These are phyloP conservation scores for Enteromius paludinosus DNA, from an alignment of 2,797 vertebrate species.

Conservation along the genomic window DNA sequence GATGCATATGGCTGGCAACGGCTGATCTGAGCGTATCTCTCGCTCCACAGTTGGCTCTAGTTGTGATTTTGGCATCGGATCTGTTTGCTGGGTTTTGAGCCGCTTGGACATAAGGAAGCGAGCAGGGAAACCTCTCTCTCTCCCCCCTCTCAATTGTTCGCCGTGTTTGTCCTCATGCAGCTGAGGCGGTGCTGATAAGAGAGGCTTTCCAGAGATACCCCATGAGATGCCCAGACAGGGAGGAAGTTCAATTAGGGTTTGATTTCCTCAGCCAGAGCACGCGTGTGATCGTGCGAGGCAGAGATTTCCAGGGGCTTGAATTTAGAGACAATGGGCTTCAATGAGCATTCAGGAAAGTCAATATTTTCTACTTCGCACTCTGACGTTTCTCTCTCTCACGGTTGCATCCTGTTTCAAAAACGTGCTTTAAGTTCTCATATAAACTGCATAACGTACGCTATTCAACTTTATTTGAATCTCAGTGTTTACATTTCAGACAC, in stretches of 20 bases:
- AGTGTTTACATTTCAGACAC: not conserved
- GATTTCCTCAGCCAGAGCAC: slow-evolving; percentile 29
- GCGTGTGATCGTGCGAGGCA: not conserved
- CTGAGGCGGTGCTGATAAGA: slow-evolving; percentile 80
- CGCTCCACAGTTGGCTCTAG: slow-evolving; percentile 61
- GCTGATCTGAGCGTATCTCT: slow-evolving; percentile 54
- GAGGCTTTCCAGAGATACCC: slow-evolving; percentile 64
- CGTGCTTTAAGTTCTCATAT: not conserved
- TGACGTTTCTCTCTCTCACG: not conserved
- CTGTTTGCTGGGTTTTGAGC: slow-evolving; percentile 62
- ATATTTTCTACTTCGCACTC: not conserved
- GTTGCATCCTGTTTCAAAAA: not conserved
- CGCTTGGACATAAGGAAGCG: slow-evolving; percentile 52
- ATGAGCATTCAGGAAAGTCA: slow-evolving; percentile 21
- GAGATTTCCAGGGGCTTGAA: slow-evolving; percentile 18
- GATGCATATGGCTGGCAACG: not conserved
- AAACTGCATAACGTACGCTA: not conserved
- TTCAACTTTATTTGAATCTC: not conserved
- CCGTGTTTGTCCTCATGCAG: slow-evolving; percentile 75
- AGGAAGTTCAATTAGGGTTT: slow-evolving; percentile 59
- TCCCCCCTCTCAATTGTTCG: slow-evolving; percentile 72
- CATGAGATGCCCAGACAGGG: slow-evolving; percentile 63
- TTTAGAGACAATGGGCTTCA: slow-evolving; percentile 24
- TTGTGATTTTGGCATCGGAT: slow-evolving; percentile 65
- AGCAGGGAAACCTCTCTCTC: slow-evolving; percentile 8